Base-by-base conservation (phyloP, 2,113 vertebrate species). In the Peucedramus taeniatus region DNA sequence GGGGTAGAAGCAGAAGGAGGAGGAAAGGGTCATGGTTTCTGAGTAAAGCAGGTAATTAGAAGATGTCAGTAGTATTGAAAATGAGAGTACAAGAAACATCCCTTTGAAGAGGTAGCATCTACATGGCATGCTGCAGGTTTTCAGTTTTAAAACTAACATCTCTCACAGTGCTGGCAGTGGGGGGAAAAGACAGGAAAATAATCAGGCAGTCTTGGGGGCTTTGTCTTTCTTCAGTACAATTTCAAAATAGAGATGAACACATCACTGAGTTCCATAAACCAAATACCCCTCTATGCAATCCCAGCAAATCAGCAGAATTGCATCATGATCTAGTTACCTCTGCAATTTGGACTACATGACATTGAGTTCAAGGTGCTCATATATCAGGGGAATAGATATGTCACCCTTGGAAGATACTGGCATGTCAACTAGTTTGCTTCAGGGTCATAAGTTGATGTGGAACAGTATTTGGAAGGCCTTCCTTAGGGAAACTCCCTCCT, bases 341-440 rank as follows among this genome's bases (percentile, higher is more conserved):
- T 74, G 54, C 63, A 83, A 96, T 94, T 11, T 72, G 78, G 82
- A 53, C 66, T 80, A 65, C 92, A 86, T 97, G 89, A 76, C 85
- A 65, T 3, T 18, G 82, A 83, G 95, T 94, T 95, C 94, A 93
- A 83, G 94, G 54, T 90, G 79, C 92, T 97, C 95, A 33, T 93
- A 30, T 97, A 53, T 96, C 95, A 91, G 69, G 42, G 90, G 44
- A 88, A 88, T 59, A 94, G 92, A 88, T 94, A 94, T 83, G 89
- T 89, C 80, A 92, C 71, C 68, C 47, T 49, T 63, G 83, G 56
- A 83, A 86, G 92, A 81, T 74, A 35, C 39, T 86, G 91, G 76
- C 60, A 83, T 44, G 72, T 74, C 80, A 93, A 75, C 83, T 35
- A 83, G 50, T 63, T 94, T 90, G 56, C 86, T 86, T 87, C 79